Base-by-base conservation (phyloP, 2,888 invertebrate species). In the Drosophila mercatorum region DNA sequence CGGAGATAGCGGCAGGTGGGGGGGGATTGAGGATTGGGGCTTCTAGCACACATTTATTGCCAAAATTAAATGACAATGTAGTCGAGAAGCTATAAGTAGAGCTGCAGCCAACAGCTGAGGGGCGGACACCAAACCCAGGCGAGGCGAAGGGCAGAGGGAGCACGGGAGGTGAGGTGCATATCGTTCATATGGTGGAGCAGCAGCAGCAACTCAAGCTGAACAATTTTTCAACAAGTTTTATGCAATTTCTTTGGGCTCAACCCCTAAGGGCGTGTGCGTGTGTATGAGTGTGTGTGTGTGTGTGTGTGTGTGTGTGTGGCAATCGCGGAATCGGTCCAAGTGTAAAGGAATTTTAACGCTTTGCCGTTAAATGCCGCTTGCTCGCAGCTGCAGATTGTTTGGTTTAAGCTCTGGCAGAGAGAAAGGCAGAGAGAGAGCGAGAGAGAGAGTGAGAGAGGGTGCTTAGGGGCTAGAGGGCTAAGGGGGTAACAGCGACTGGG, bases 31-130 rank as follows among this genome's bases (percentile, higher is more conserved):
- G 31, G 34, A 63, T 28, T 34, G 59, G 38, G 47, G 28, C 40
- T 31, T 64, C 17, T 57, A 63, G 64, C 65, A 75, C 80, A 76
- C 90, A 89, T 90, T 89, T 89, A 89, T 89, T 86, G 88, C 90
- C 88, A 84, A 90, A 90, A 88, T 89, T 90, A 90, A 90, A 89
- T 90, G 90, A 90, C 90, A 89, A 86, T 89, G 90, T 86, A 85
- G 88, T 82, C 80, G 88, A 80, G 69, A 79, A 76, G 68, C 80
- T 73, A 77, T 60, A 56, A 44, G 49, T 22, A 22, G 34, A 36
- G 58, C n/a, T 57, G 55, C 51, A 22, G 51, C 7, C 14, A 49
- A 47, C 49, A 12, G 22, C 31, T 17, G 2, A 12, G 10, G 22
- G 38, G 11, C 34, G 36, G 31, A n/a, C 28, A 17, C 17, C 28